Evolutionary conservation across 2,797 vertebrate genomes (phyloP), one percentile per base, ranked within the genome.

Genomic region (Urocyon cinereoargenteus): DNA sequence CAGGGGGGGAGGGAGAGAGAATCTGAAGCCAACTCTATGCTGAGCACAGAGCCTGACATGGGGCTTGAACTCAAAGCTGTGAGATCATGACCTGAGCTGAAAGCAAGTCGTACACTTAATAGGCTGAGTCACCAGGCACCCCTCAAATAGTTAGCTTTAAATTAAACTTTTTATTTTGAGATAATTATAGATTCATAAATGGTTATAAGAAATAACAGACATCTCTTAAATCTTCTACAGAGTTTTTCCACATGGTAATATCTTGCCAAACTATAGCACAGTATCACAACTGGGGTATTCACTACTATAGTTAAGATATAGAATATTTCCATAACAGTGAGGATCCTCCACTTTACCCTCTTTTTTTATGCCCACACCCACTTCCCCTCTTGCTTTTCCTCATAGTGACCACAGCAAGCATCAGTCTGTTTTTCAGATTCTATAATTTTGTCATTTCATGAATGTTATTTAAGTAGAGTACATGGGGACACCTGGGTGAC

Each of bases 81-180:
- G 66, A 68, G n/a, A 34, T 21, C 66, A 36, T 34, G 18, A 36
- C 66, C 10, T 68, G 66, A 68, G 66, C 18, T 21, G n/a, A 68
- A 21, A 68, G n/a, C 34, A 34, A 68, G n/a, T 68, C 21, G 18
- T 18, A 21, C 11, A 9, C 18, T 34, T 68, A 68, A 34, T n/a
- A 19, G 9, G 34, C n/a, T n/a, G 16, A 66, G 64, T 13, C 16
- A n/a, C 31, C 64, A n/a, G 31, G 15, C 1, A 16, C 31, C 64
- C 64, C 64, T 55, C 15, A 78, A 7, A 16, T 61, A 34, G 31
- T 57, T 51, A 22, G 73, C 89, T 90, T 85, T 78, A 87, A 84
- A 83, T 59, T 62, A 87, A 83, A 53, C 28, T 68, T 85, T 85
- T 66, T 89, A 91, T 64, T 84, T 95, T 87, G 70, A 45, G 36